Conservation (phyloP, 2,113 vertebrate genomes). For the Narcine bancroftii region DNA sequence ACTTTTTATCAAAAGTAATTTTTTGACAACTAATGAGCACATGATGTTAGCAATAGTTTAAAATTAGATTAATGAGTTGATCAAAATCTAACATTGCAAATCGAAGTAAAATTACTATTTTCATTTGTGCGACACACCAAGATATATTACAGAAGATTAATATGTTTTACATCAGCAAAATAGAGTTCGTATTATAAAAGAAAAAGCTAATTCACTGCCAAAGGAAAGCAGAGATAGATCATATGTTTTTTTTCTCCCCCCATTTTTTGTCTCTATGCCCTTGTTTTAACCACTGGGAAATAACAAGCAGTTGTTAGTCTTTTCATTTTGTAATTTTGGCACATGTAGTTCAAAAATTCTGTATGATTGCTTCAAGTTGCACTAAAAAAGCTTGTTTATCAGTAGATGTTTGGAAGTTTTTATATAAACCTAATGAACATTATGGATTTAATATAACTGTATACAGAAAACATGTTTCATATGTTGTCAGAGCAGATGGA, state of each 20-base stretch:
- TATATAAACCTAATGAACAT: conserved; percentile 29
- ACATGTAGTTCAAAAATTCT: conserved; percentile 12
- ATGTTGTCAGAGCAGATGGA: conserved; percentile 35
- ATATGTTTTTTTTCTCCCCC: conserved; percentile 17
- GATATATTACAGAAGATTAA: conserved; percentile 34
- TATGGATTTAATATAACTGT: conserved; percentile 36
- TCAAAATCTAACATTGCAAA: conserved; percentile 18
- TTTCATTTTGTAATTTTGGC: conserved; percentile 37
- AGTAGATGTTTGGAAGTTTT: conserved; percentile 27
- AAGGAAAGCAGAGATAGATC: conserved; percentile 16
- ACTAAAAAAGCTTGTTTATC: conserved; percentile 31
- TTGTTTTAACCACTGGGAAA: conserved; percentile 34
- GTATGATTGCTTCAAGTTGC: conserved; percentile 31
- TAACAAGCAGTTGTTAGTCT: conserved; percentile 29
- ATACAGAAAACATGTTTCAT: conserved; percentile 32
- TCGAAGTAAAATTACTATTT: conserved; percentile 20
- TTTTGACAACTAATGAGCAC: background rate
- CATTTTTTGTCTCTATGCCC: conserved; percentile 16
- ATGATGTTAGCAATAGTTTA: conserved; percentile 5
- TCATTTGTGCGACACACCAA: conserved; percentile 18
- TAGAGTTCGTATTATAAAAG: conserved; percentile 28
- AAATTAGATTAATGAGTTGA: background rate
- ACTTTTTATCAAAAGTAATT: background rate
- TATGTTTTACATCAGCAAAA: conserved; percentile 36
- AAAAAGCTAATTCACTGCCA: conserved; percentile 30